phyloP scores from a whole-genome alignment of 1,140 invertebrate species.

The Zaprionus ghesquierei region DNA sequence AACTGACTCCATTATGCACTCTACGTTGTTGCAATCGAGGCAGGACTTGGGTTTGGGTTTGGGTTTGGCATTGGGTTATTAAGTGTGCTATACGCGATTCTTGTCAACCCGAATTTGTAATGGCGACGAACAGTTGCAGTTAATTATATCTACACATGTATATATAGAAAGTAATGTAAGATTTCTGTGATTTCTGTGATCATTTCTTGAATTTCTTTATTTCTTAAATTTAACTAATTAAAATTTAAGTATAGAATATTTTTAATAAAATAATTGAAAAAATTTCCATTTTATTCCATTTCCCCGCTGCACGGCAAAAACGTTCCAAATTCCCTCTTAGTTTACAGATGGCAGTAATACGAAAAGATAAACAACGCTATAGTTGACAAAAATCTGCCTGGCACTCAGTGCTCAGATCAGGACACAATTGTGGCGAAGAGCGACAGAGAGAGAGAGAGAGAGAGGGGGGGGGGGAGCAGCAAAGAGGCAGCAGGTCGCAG shows the following conservation, averaged over 20 bases:
- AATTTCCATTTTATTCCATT: neutral
- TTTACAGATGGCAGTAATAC: neutral
- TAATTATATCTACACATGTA: neutral
- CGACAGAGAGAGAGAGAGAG: neutral
- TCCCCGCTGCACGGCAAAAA: neutral
- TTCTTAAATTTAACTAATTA: neutral
- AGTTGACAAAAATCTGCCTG: neutral
- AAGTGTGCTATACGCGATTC: neutral
- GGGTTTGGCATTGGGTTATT: neutral
- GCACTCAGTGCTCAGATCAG: conserved; percentile 20
- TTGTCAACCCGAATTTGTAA: conserved; percentile 1
- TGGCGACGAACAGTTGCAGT: neutral
- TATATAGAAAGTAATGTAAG: no score
- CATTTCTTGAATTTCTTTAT: no score
- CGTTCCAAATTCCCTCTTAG: neutral
- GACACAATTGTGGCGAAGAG: conserved; percentile 39
- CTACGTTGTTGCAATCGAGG: neutral
- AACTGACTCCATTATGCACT: conserved; percentile 8
- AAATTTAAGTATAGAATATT: neutral
- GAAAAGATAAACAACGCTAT: neutral
- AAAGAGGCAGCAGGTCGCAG: neutral
- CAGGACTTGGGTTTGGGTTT: neutral
- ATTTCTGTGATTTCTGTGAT: no score
- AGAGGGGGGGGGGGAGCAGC: neutral
- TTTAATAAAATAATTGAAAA: neutral